These are phyloP conservation scores for Proisotoma minuta DNA, from an alignment of 2,888 invertebrate genomes.

Conservation along the genomic window DNA sequence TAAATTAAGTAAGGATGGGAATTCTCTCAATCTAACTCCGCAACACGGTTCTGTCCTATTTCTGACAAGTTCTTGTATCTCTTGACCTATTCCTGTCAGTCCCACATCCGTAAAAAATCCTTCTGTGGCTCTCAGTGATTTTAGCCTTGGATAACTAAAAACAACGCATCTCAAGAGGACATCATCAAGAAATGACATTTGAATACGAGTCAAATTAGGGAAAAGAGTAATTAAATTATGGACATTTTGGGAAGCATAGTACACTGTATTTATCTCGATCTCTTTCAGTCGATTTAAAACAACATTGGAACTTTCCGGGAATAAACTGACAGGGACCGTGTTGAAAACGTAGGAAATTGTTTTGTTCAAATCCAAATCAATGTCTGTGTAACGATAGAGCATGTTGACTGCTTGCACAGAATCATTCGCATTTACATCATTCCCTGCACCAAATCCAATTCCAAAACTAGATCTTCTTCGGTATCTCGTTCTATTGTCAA, in stretches of 20 bases:
- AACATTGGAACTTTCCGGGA: slow-evolving; percentile 16
- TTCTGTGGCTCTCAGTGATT: slow-evolving; percentile 19
- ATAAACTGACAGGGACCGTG: slow-evolving; percentile 15
- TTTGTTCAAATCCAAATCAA: slow-evolving; percentile 17
- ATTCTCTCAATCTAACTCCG: slow-evolving; percentile 16
- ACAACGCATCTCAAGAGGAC: slow-evolving; percentile 23
- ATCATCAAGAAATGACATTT: slow-evolving; percentile 26
- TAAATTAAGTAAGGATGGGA: slow-evolving; percentile 15
- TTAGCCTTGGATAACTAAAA: slow-evolving; percentile 20
- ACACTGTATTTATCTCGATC: slow-evolving; percentile 13
- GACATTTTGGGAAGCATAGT: slow-evolving; percentile 20
- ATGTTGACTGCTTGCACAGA: slow-evolving; percentile 1
- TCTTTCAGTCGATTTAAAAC: slow-evolving; percentile 13
- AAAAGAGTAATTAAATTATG: slow-evolving; percentile 20
- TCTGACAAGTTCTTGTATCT: slow-evolving; percentile 19
- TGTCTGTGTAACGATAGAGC: neutral
- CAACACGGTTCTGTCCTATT: no score
- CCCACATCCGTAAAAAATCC: slow-evolving; percentile 25
- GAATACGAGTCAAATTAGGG: slow-evolving; percentile 21
- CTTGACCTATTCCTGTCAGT: slow-evolving; percentile 20
- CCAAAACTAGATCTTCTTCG: slow-evolving; percentile 2
- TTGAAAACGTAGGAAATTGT: slow-evolving; percentile 22
- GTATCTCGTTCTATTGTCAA: neutral
- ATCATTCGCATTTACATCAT: neutral
- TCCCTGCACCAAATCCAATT: neutral